phyloP scores from a whole-genome alignment of 2,888 invertebrate genomes.

The Brenthis hecate region DNA sequence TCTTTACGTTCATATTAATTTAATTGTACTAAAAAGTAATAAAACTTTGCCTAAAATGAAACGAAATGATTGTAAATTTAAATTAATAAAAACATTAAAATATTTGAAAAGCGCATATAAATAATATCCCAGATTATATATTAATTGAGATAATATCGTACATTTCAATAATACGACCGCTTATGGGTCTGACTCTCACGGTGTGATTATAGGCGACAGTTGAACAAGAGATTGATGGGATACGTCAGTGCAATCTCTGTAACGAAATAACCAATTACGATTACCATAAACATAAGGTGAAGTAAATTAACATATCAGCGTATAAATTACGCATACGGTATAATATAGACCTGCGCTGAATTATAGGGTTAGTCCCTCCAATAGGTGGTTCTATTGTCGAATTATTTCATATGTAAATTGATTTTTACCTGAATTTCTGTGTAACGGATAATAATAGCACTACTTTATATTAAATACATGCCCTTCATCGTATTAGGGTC shows the following conservation, averaged over 20 bases:
- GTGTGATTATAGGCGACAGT: constrained; percentile 61
- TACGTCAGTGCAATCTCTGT: constrained; percentile 59
- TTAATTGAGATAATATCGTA: constrained; percentile 58
- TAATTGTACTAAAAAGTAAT: too few species aligned
- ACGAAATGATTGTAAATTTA: not conserved
- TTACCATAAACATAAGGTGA: constrained; percentile 79
- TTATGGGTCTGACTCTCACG: constrained; percentile 43
- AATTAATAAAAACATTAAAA: constrained; percentile 13
- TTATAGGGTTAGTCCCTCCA: constrained; percentile 62
- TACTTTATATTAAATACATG: constrained; percentile 15
- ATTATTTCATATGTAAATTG: constrained; percentile 56
- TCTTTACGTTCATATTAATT: too few species aligned
- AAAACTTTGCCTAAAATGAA: not conserved
- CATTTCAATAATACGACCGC: constrained; percentile 20
- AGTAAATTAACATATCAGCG: constrained; percentile 72
- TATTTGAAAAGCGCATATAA: constrained; percentile 7
- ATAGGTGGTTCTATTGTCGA: constrained; percentile 42
- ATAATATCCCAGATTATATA: constrained; percentile 46
- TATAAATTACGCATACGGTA: constrained; percentile 72
- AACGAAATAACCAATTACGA: constrained; percentile 78
- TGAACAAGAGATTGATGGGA: constrained; percentile 63
- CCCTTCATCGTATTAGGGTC: constrained; percentile 44
- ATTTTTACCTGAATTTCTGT: constrained; percentile 51
- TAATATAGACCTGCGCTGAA: constrained; percentile 56
- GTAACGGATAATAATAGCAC: constrained; percentile 26